Base-by-base conservation (phyloP, 2,797 vertebrate genomes). In the Propithecus perrieri region DNA sequence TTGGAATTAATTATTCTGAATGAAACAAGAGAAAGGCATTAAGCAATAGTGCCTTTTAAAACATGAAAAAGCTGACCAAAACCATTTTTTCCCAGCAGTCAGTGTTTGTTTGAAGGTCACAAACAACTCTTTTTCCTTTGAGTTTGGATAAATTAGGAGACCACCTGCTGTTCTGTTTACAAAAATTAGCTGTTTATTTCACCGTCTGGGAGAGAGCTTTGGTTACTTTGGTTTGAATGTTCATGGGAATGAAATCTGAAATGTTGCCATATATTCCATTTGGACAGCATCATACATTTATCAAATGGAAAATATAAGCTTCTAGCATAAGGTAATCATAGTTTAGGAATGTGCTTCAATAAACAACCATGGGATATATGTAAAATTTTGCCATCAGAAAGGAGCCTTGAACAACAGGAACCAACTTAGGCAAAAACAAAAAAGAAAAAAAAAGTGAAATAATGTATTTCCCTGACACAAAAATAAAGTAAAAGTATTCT, bases 161-260 rank as follows among this genome's bases (percentile, higher is more conserved):
- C 69, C 33, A 93, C 87, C 69, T 97, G 61, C 17, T 78, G 17
- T 81, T 96, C 28, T 83, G 43, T 96, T 96, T 93, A 80, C 26
- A 96, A 93, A 97, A 93, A 84, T 91, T 89, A 91, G 61, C 79
- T 89, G 50, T 85, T 96, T 59, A 94, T 4, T 71, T 96, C 83
- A 88, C 35, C 12, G 1, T 94, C 89, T 94, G 35, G 41, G 79
- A 96, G 61, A 96, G 35, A 93, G 10, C 28, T 91, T 85, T 94
- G 94, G 86, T 78, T 96, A 92, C 59, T 91, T 88, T 89, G 33
- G n/a, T 78, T 94, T 95, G 22, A 92, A 89, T 83, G 48, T 78
- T 89, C 87, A 84, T 22, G 30, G 28, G 50, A 91, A 89, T 79
- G 6, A 93, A 96, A 79, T 95, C 57, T 95, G 89, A 97, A 97